Evolutionary conservation across 2,113 vertebrate species (phyloP).

Genomic region (Meriones unguiculatus): DNA sequence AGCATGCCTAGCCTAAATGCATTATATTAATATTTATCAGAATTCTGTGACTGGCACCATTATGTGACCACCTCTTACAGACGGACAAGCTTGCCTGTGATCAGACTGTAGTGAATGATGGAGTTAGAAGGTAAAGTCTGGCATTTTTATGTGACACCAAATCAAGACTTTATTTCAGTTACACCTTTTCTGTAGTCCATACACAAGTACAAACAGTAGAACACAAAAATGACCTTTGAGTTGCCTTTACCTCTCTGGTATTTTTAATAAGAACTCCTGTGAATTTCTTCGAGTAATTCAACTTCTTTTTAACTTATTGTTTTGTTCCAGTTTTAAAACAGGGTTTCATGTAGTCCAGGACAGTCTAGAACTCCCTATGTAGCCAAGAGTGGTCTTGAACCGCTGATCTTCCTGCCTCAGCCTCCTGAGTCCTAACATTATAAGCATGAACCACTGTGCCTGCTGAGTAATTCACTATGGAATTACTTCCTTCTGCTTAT

Average conservation of each 20-base stretch:
- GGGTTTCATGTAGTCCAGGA: neutral
- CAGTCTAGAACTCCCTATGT: neutral
- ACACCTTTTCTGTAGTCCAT: neutral
- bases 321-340: neutral
- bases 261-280: neutral
- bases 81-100: neutral
- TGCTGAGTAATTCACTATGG: neutral
- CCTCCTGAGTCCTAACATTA: neutral
- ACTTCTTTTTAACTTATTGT: neutral
- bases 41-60: neutral
- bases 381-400: neutral
- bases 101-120: neutral
- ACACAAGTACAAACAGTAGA: neutral
- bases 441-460: neutral
- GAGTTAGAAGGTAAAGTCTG: neutral
- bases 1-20: neutral
- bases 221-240: neutral
- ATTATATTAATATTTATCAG: slow-evolving; percentile 7
- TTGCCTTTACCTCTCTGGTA: neutral
- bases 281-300: neutral
- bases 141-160: neutral
- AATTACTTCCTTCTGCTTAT: neutral
- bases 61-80: neutral
- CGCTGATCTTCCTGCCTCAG: neutral
- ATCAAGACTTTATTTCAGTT: neutral